phyloP scores from a whole-genome alignment of 2,113 vertebrate genomes.

The Lota lota region DNA sequence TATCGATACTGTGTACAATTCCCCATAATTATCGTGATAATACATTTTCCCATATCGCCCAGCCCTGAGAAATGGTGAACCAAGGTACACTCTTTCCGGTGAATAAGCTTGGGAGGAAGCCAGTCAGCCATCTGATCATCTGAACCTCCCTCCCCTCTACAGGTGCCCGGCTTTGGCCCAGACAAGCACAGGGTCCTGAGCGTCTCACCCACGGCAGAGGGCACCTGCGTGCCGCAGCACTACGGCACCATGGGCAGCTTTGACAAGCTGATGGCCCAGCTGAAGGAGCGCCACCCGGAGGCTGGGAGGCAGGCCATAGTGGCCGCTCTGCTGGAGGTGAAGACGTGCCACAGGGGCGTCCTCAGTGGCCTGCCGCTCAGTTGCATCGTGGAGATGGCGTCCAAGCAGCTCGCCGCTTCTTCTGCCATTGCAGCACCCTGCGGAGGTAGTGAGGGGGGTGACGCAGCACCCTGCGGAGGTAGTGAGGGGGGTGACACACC shows the following conservation, averaged over 20 bases:
- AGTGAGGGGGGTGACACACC: too few species aligned
- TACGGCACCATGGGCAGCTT: slow-evolving; percentile 59
- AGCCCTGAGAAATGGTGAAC: too few species aligned
- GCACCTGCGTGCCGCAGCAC: slow-evolving; percentile 51
- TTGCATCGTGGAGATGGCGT: slow-evolving; percentile 62
- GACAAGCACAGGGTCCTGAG: slow-evolving; percentile 37
- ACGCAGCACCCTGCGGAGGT: too few species aligned
- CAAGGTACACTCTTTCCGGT: too few species aligned
- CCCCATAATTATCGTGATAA: too few species aligned
- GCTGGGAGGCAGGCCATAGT: slow-evolving; percentile 42
- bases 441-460: too few species aligned
- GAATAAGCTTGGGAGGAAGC: too few species aligned
- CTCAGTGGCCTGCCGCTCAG: slow-evolving; percentile 57
- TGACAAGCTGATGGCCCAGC: slow-evolving; percentile 55
- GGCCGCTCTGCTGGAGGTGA: slow-evolving; percentile 52
- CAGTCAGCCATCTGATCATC: too few species aligned
- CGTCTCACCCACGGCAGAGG: slow-evolving; percentile 38
- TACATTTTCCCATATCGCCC: too few species aligned
- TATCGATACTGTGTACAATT: too few species aligned
- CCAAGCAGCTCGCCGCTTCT: slow-evolving; percentile 44
- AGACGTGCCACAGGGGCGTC: slow-evolving; percentile 29
- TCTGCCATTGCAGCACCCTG: too few species aligned
- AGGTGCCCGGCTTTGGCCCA: slow-evolving; percentile 13
- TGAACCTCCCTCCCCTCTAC: neutral
- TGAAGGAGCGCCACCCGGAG: slow-evolving; percentile 49